Base-by-base conservation (phyloP, 2,797 vertebrate genomes). In the Spizella passerina region DNA sequence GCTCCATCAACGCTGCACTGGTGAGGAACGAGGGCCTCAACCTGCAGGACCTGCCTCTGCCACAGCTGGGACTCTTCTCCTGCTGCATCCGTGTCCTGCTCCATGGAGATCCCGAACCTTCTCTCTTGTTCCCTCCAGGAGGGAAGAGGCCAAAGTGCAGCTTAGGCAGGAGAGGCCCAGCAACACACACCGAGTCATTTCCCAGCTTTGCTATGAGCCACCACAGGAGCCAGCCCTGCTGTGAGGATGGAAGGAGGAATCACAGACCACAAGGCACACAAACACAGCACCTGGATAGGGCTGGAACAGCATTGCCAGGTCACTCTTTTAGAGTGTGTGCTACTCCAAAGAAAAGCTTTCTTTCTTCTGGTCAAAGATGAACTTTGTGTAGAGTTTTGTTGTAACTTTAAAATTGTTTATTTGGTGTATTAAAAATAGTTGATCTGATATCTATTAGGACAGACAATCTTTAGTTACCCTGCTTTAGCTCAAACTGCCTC, bases 31-130 rank as follows among this genome's bases (percentile, higher is more conserved):
- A 88, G 65, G 34, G 39, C 4, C 4, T 41, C 57, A 70, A 30
- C 18, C 57, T 66, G 13, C 21, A 57, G 27, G 30, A 44, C 6
- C 9, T 61, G 30, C 12, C 24, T 14, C 47, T 66, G n/a, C 26
- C 47, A 30, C 2, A 2, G 24, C 26, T 7, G 4, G 39, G 17
- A 16, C 12, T 70, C 34, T 56, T 39, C 16, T 69, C 46, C 30
- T 32, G 13, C 38, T 39, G 19, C 36, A 41, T 30, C 57, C 2
- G 0, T 36, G 26, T n/a, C 26, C 12, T 53, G 4, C 8, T 30
- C 57, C 2, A 0, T 19, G 34, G 41, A 82, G 12, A 7, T 47
- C 24, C 27, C 0, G 0, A 44, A 38, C 10, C 7, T 50, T 34
- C 43, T 64, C 12, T 22, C 38, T 32, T 63, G 9, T 2, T 64